These are phyloP conservation scores for Heterotis niloticus DNA, from an alignment of 2,113 vertebrate genomes.

Conservation along the genomic window DNA sequence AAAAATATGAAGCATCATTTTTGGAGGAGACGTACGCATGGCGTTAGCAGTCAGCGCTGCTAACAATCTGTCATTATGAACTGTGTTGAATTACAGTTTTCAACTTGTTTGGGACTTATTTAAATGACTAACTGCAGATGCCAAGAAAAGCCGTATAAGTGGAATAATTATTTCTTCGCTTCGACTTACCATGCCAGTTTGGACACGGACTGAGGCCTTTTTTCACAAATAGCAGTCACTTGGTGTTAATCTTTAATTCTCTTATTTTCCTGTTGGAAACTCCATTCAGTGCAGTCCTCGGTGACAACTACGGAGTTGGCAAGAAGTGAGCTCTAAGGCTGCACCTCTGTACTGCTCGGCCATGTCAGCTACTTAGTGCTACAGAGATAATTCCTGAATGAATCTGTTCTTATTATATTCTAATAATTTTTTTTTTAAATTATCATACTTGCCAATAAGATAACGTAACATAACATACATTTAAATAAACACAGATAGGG, in stretches of 20 bases:
- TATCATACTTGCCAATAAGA: too few relatives aligned
- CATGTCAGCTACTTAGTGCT: background rate
- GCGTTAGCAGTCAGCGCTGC: slow-evolving; percentile 22
- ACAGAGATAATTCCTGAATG: too few relatives aligned
- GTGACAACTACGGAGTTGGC: background rate
- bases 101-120: slow-evolving; percentile 32
- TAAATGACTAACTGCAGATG: slow-evolving; percentile 21
- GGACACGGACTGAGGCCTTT: background rate
- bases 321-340: background rate
- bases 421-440: too few relatives aligned
- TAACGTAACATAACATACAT: too few relatives aligned
- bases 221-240: background rate
- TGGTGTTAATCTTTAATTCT: background rate
- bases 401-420: too few relatives aligned
- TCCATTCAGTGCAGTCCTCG: background rate
- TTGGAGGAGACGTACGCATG: slow-evolving; percentile 26
- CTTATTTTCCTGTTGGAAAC: slow-evolving; percentile 11
- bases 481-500: too few relatives aligned
- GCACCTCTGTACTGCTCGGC: background rate
- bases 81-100: slow-evolving; percentile 35
- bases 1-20: slow-evolving; percentile 21
- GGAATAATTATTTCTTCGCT: background rate
- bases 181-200: background rate
- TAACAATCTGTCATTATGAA: slow-evolving; percentile 36
- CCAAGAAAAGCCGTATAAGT: slow-evolving; percentile 10